Evolutionary conservation across 23 tunicate genomes (phyloP), one percentile per base, ranked within the genome.

Genomic region (Botrylloides violaceus): DNA sequence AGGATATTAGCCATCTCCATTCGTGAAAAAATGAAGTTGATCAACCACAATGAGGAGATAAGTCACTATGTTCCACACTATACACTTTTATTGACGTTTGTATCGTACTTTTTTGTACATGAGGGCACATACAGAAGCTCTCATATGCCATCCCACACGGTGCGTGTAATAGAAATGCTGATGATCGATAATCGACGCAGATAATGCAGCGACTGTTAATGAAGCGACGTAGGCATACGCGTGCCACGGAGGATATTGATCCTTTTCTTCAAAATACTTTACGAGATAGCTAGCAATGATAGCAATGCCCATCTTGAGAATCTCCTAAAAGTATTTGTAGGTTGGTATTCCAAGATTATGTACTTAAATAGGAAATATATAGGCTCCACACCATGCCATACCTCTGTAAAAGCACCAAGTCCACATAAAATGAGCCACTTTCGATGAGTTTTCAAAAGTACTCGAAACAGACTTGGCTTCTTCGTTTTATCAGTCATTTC

Each of bases 21-120:
- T 48, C 55, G 55, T 48, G 15, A 48, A 48, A 48, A 12, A 18
- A 48, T 15, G 55, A 18, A 12, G 18, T 48, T 48, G 19, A 18
- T 36, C n/a, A 43, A 26, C 20, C n/a, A n/a, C n/a, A n/a, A n/a
- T n/a, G n/a, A n/a, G n/a, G n/a, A n/a, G n/a, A n/a, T n/a, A n/a
- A n/a, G n/a, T n/a, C n/a, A n/a, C n/a, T n/a, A n/a, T n/a, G n/a
- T n/a, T n/a, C n/a, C n/a, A n/a, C n/a, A n/a, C n/a, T n/a, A n/a
- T n/a, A n/a, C n/a, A n/a, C n/a, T n/a, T n/a, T n/a, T n/a, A n/a
- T n/a, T n/a, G n/a, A n/a, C n/a, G n/a, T n/a, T n/a, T n/a, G n/a
- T n/a, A n/a, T n/a, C 49, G 35, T 68, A 94, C 87, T 70, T 94
- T 94, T 66, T 94, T 72, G 80, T 81, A 94, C 95, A 94, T 94